phyloP scores from a whole-genome alignment of 2,888 invertebrate species.

The Cremastinae sp. region DNA sequence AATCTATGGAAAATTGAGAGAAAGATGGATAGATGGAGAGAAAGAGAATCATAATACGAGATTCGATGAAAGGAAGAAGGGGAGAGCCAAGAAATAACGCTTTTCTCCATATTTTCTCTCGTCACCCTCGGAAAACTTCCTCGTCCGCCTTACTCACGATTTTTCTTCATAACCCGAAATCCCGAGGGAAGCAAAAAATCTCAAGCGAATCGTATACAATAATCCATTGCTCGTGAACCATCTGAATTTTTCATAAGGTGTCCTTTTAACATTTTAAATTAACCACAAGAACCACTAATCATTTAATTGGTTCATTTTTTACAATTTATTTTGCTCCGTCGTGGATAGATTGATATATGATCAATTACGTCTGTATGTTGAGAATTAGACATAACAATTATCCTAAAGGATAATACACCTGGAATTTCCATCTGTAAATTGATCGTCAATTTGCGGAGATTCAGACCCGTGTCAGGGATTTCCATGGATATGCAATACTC shows the following conservation, averaged over 20 bases:
- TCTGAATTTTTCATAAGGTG: no score
- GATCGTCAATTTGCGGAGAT: background rate
- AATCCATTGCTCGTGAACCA: no score
- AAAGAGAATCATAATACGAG: slow-evolving; percentile 25
- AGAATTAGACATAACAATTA: no score
- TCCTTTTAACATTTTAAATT: no score
- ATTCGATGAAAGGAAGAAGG: slow-evolving; percentile 45
- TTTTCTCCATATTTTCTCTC: slow-evolving; percentile 29
- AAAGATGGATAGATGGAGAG: slow-evolving; percentile 28
- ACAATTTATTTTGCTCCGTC: no score
- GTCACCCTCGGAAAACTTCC: slow-evolving; percentile 53
- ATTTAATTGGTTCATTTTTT: no score
- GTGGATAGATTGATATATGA: no score
- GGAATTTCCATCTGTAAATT: no score
- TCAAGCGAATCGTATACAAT: slow-evolving; percentile 79
- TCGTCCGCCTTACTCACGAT: slow-evolving; percentile 16
- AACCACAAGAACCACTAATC: no score
- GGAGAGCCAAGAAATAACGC: slow-evolving; percentile 57
- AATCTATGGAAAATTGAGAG: slow-evolving; percentile 51
- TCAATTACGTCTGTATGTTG: no score
- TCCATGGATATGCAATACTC: background rate
- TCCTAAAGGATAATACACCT: no score
- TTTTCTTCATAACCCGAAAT: no score
- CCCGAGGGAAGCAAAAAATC: slow-evolving; percentile 66
- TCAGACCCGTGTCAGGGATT: background rate